phyloP scores from a whole-genome alignment of 2,113 vertebrate species.

The Notechis scutatus region DNA sequence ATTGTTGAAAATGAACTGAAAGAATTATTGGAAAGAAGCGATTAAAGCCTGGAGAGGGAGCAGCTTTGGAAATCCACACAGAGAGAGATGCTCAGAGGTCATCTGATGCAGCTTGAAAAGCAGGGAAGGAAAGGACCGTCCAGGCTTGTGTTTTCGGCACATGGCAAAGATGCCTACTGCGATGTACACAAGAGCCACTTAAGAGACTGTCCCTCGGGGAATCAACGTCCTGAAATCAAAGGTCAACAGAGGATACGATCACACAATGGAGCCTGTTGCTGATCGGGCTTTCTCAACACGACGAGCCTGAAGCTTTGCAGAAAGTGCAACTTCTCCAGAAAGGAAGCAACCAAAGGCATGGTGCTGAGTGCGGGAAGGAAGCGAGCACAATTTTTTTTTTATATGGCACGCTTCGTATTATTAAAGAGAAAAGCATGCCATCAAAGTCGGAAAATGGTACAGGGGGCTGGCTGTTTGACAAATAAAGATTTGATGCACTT shows the following conservation, averaged over 20 bases:
- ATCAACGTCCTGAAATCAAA: not conserved
- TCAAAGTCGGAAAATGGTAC: not conserved
- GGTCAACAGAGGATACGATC: slow-evolving; percentile 22
- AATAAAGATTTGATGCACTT: not conserved
- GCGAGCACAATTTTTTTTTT: too few species aligned
- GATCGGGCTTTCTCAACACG: not conserved
- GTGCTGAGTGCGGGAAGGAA: not conserved
- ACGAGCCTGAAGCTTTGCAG: not conserved
- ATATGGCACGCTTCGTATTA: accelerated
- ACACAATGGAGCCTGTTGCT: not conserved
- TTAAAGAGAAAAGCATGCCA: not conserved
- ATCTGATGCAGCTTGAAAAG: not conserved
- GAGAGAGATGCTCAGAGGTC: not conserved
- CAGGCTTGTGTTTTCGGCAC: not conserved
- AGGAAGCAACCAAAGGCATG: not conserved
- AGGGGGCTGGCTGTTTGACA: not conserved
- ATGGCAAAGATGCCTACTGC: accelerated
- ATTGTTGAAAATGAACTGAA: too few species aligned
- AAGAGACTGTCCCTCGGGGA: not conserved
- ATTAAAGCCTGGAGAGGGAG: not conserved
- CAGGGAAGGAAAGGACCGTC: not conserved
- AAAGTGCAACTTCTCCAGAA: not conserved
- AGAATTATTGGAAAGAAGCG: not conserved
- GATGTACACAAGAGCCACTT: not conserved
- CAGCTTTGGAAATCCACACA: too few species aligned